These are phyloP conservation scores for Poeciliopsis occidentalis DNA, from an alignment of 2,113 vertebrate genomes.

Conservation along the genomic window DNA sequence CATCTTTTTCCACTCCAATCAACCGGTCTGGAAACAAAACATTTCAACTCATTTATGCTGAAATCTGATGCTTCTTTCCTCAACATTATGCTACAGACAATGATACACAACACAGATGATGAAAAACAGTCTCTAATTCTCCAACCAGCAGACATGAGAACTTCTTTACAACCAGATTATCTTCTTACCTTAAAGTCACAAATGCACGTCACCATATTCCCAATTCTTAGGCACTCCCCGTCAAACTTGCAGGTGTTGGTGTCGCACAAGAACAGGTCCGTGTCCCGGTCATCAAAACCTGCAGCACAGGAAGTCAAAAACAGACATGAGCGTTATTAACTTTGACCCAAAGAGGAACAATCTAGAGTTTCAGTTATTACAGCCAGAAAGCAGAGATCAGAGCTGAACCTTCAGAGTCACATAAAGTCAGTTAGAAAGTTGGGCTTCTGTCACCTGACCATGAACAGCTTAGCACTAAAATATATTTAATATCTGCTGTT, in stretches of 20 bases:
- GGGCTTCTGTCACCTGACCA: no score
- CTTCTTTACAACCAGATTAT: neutral
- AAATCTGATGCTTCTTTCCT: no score
- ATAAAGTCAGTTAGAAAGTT: no score
- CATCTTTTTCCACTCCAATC: neutral
- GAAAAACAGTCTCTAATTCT: neutral
- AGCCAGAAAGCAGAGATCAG: no score
- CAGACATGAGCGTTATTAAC: conserved; percentile 59
- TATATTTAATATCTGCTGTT: no score
- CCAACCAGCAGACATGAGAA: neutral
- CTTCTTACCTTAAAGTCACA: conserved; percentile 98
- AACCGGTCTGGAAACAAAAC: no score
- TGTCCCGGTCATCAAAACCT: conserved; percentile 98
- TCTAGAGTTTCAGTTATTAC: no score
- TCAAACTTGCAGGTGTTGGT: conserved; percentile 99
- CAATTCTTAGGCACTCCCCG: conserved; percentile 96
- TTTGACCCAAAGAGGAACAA: no score
- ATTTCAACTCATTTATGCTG: no score
- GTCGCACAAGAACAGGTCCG: conserved; percentile 97
- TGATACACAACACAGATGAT: neutral
- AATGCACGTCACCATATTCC: conserved; percentile 98
- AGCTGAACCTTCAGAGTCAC: no score
- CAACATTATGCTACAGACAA: no score
- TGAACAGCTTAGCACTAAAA: no score
- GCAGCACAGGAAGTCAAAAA: conserved; percentile 69